Base-by-base conservation (phyloP, 2,797 vertebrate species). In the Macroramphosus scolopax region DNA sequence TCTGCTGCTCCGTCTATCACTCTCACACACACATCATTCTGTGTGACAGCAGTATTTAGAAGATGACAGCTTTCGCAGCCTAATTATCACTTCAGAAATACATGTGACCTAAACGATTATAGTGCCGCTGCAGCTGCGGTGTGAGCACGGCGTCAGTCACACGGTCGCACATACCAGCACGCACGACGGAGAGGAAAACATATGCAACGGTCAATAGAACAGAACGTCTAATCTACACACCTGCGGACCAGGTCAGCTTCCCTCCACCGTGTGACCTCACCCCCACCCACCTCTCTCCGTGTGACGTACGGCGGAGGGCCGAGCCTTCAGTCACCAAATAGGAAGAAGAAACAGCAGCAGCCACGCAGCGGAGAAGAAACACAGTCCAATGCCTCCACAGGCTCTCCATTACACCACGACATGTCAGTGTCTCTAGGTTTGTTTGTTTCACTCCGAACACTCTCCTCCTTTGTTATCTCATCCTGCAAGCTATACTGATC, bases 401-500 rank as follows among this genome's bases (percentile, higher is more conserved):
- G 31, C 51, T 59, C 64, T 68, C 72, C 71, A 75, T 81, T 37
- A 68, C 52, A 53, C 14, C 47, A 57, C 31, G 59, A 16, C 5
- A 30, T 17, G 48, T 46, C 55, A 9, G 2, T 26, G 10, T 47
- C 55, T 47, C n/a, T 39, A 35, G 15, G 17, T 32, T 26, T 33
- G 45, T 26, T 47, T 45, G 31, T 28, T 18, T 56, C 25, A 25
- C 48, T 68, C 49, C 52, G 40, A 40, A 51, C 50, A 17, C 26
- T 22, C 39, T 43, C 20, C 43, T 25, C 13, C 69, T 68, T 55
- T n/a, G 6, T 44, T 63, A 39, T 65, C 53, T 52, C 44, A 44
- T 68, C 63, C 49, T 31, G 31, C 59, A 28, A 53, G 78, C 74
- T 78, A 22, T 29, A 51, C 62, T 74, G 79, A 75, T 66, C 67